Percentiles rank a stretch among this genome's conserved stretches.
phyloP scores from a whole-genome alignment of 2,797 vertebrate species.

The Karalla daura region DNA sequence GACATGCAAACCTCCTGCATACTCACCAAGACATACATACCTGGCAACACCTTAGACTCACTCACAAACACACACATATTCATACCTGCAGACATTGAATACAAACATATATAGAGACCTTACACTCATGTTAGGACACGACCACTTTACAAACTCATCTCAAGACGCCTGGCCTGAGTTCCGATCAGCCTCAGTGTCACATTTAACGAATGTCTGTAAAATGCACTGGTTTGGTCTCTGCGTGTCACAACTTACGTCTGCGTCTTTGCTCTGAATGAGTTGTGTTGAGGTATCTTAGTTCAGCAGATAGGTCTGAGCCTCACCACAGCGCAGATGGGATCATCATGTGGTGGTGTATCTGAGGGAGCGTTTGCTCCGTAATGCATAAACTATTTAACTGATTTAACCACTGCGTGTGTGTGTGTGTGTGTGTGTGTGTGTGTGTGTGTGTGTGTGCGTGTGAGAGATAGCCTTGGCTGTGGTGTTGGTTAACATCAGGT shows the following conservation, averaged over 20 bases:
- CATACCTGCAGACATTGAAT: slow-evolving; percentile 83
- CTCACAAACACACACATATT: slow-evolving; percentile 84
- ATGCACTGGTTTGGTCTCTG: too few relatives aligned
- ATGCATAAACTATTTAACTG: background rate
- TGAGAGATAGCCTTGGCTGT: background rate
- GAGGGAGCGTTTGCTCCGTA: background rate
- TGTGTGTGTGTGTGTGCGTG: too few relatives aligned
- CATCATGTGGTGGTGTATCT: background rate
- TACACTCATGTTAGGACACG: slow-evolving; percentile 67
- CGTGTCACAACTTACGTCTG: too few relatives aligned
- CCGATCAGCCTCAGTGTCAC: background rate
- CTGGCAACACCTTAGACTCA: slow-evolving; percentile 81
- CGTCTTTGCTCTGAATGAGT: too few relatives aligned
- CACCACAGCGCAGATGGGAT: background rate
- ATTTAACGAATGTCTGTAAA: slow-evolving; percentile 2
- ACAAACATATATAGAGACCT: slow-evolving; percentile 78
- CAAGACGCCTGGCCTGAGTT: slow-evolving; percentile 31
- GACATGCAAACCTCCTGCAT: slow-evolving; percentile 76
- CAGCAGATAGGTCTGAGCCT: too few relatives aligned
- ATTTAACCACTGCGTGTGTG: too few relatives aligned
- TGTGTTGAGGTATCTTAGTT: too few relatives aligned
- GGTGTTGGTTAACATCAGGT: background rate
- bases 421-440: too few relatives aligned
- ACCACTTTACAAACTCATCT: slow-evolving; percentile 40
- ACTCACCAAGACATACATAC: slow-evolving; percentile 84